Evolutionary conservation across 1,140 invertebrate species (phyloP), one percentile per base, ranked within the genome.

Genomic region (Halictus rubicundus): DNA sequence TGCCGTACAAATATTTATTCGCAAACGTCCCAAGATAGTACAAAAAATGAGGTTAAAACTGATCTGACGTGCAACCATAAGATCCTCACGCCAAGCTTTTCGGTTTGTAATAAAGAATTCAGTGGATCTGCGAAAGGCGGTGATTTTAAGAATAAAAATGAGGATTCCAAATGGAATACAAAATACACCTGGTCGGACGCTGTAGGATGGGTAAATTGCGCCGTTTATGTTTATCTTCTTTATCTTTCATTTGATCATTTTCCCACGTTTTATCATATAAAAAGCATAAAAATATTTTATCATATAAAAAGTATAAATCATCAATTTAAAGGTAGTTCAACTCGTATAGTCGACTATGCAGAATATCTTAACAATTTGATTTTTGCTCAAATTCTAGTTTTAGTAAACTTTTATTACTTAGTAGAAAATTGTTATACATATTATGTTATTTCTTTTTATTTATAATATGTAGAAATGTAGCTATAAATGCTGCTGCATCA

Each of bases 1-100:
- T 89, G 88, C 83, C 89, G 89, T 37, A 91, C 90, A 9, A 91
- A 90, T 49, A 76, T 91, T 69, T 91, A 91, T 74, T 90, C 88
- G 0, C 90, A 91, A 74, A 82, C 84, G 2, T 73, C 85, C 5
- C 86, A 86, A 68, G 89, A 91, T n/a, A 64, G 61, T 2, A 84
- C 52, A 8, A 84, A 86, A 3, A 82, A 73, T 59, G 86, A 90
- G 79, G 76, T 88, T 83, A 89, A 87, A 60, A 66, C 66, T 25
- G 88, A 60, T 72, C 80, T 80, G 52, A 75, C 70, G 1, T 80
- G 68, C 19, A 79, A 86, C 66, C 78, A 86, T 25, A 89, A 88
- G 60, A 80, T 87, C 25, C 37, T 88, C 19, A 52, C 81, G 37
- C 78, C 83, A 0, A 81, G 37, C 46, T 68, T 87, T 52, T 80